Evolutionary conservation across 2,797 vertebrate genomes (phyloP).

Genomic region (Bucorvus abyssinicus): DNA sequence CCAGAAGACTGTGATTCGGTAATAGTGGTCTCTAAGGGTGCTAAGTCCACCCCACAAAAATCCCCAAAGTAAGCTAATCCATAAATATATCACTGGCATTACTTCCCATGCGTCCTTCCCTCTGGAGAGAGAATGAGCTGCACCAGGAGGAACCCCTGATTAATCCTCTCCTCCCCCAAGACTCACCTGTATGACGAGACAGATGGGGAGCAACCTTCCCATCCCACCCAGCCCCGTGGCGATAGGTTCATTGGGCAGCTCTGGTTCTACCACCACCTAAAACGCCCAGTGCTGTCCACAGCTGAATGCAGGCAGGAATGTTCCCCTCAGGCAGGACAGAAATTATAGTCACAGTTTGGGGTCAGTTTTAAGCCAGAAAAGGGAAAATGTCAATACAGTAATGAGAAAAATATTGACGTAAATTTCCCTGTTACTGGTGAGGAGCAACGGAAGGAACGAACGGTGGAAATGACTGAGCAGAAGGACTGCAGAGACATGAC

Average conservation of each 20-base stretch:
- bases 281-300: background rate
- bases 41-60: background rate
- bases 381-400: background rate
- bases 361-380: background rate
- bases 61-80: background rate
- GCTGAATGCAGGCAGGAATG: background rate
- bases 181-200: fast-evolving
- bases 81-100: background rate
- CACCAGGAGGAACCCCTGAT: background rate
- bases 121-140: background rate
- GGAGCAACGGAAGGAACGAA: background rate
- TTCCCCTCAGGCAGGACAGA: background rate
- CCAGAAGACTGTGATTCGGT: background rate
- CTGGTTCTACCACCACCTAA: background rate
- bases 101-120: background rate
- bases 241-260: background rate
- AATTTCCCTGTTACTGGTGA: background rate
- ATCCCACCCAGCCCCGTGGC: background rate
- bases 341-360: background rate
- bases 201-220: background rate
- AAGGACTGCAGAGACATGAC: background rate
- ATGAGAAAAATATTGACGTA: fast-evolving
- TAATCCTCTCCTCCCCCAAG: background rate
- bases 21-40: background rate
- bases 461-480: background rate